Conservation (phyloP, 53 echinoderm and acorn worm genomes). For the Apostichopus leukothele region DNA sequence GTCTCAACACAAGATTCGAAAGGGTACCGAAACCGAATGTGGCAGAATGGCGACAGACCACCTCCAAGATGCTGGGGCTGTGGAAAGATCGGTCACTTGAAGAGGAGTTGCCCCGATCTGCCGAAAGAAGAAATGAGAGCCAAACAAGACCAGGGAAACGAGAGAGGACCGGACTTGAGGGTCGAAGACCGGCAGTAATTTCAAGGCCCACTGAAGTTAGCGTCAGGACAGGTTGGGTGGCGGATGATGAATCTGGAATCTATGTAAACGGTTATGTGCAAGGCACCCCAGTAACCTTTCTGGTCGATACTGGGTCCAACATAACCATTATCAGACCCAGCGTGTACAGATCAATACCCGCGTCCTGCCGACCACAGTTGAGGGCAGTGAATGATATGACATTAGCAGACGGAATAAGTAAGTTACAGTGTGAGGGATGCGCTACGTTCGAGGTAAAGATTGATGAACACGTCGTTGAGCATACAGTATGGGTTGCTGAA, state of each 20-base stretch:
- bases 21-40: neutral
- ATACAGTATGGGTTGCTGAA: neutral
- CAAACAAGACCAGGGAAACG: conserved; percentile 22
- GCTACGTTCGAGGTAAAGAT: neutral
- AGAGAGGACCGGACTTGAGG: conserved; percentile 32
- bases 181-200: conserved; percentile 27
- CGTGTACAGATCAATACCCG: neutral
- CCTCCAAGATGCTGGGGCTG: conserved; percentile 35
- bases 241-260: neutral
- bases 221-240: conserved; percentile 18
- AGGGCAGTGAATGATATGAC: conserved; percentile 16
- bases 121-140: neutral
- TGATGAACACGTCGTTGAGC: neutral
- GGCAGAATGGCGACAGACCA: neutral
- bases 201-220: conserved; percentile 8
- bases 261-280: neutral
- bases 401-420: neutral
- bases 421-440: neutral
- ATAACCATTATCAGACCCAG: conserved; percentile 19
- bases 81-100: conserved; percentile 19
- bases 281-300: conserved; percentile 32
- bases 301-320: conserved; percentile 44
- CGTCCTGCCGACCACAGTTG: conserved; percentile 2
- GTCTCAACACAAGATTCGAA: neutral
- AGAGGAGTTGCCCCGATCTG: conserved; percentile 12